Evolutionary conservation across 2,888 invertebrate genomes (phyloP).

Genomic region (Pantelozetes paolii): DNA sequence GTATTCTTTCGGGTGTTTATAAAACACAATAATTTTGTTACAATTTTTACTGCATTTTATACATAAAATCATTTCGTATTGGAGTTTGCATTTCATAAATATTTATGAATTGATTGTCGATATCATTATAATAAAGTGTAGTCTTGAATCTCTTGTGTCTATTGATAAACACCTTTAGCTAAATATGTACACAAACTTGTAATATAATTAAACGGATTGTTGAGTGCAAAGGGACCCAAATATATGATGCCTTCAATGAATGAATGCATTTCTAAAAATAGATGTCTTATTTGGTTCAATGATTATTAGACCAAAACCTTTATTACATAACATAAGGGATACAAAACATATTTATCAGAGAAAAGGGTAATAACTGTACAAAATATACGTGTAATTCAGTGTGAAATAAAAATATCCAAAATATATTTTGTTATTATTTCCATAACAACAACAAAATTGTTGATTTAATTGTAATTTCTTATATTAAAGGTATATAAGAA

Average conservation of each 20-base stretch:
- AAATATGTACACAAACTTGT: conserved; percentile 9
- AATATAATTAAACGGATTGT: not conserved
- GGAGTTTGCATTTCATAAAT: not conserved
- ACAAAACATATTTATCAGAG: too few relatives aligned
- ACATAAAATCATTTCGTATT: not conserved
- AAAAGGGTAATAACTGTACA: too few relatives aligned
- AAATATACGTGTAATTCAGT: too few relatives aligned
- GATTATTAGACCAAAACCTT: conserved; percentile 9
- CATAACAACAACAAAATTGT: too few relatives aligned
- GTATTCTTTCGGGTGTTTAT: not conserved
- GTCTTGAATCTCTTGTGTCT: not conserved
- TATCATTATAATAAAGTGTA: not conserved
- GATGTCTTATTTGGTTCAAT: not conserved
- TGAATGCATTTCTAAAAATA: not conserved
- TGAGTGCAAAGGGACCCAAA: not conserved
- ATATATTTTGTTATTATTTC: too few relatives aligned
- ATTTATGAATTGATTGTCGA: not conserved
- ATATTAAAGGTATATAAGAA: too few relatives aligned
- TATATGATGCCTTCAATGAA: not conserved
- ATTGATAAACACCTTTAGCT: not conserved
- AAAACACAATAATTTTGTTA: not conserved
- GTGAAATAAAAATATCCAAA: too few relatives aligned
- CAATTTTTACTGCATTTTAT: too few relatives aligned
- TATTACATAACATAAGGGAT: not conserved
- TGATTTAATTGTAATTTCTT: too few relatives aligned